Conservation (phyloP, 2,113 vertebrate genomes). For the Pan troglodytes region NHGRI_mPanTro3-v2.1_pri NC_072407.2:135562501-135563000, state of each 20-base stretch:
- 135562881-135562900: background rate
- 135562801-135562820: background rate
- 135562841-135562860: background rate
- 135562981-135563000: background rate
- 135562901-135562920: background rate
- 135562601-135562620: background rate
- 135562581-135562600: background rate
- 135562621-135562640: background rate
- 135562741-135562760: slow-evolving; percentile 23
- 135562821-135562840: background rate
- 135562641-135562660: background rate
- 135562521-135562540: background rate
- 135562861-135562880: background rate
- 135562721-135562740: background rate
- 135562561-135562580: background rate
- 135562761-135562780: background rate
- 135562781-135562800: background rate
- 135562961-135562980: background rate
- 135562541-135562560: background rate
- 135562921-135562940: background rate
- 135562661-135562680: background rate
- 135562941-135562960: background rate
- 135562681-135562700: background rate
- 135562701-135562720: background rate
- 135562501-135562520: background rate